Base-by-base conservation (phyloP, 1,140 invertebrate genomes). In the Euglossa dilemma region DNA sequence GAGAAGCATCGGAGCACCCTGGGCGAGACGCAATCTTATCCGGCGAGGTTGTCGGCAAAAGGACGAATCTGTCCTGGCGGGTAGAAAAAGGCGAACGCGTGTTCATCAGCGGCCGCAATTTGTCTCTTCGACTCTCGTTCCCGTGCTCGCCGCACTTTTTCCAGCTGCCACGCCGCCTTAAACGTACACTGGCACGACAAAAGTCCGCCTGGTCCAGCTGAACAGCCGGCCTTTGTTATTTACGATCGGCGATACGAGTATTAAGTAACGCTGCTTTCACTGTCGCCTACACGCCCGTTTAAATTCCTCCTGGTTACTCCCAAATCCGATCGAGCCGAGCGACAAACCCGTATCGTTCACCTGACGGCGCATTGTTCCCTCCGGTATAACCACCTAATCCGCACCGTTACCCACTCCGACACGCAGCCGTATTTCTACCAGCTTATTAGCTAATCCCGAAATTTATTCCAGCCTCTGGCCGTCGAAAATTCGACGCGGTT, bases 191-290 rank as follows among this genome's bases (percentile, higher is more conserved):
- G 28, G 50, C 8, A 67, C 72, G 80, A 89, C 86, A 88, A 88
- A 88, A 89, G 71, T 88, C 83, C 72, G n/a, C 64, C 36, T 45
- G 87, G 73, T 79, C 86, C 83, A 80, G 80, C 80, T 76, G 83
- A 80, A 80, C 84, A 64, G 75, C 36, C 72, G 72, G 76, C 20
- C 87, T 85, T 89, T 89, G 87, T 89, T 89, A 88, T 89, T 88
- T 89, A 89, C 80, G 87, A 84, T 66, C 81, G 61, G 78, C 78
- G 90, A 89, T 89, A 89, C 86, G 86, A 69, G 85, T 91, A 91
- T 91, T 91, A 90, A 91, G 90, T 91, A 91, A 91, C 86, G 83
- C 88, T 90, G 90, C 91, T 91, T 91, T 91, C 91, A 91, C 91
- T 91, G 91, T 91, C 91, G 91, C 90, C 91, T 91, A 91, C 91